A percentile compares a stretch with the other conserved stretches of the same genome.
phyloP scores from a whole-genome alignment of 2,113 vertebrate genomes.

The Amphiprion percula region DNA sequence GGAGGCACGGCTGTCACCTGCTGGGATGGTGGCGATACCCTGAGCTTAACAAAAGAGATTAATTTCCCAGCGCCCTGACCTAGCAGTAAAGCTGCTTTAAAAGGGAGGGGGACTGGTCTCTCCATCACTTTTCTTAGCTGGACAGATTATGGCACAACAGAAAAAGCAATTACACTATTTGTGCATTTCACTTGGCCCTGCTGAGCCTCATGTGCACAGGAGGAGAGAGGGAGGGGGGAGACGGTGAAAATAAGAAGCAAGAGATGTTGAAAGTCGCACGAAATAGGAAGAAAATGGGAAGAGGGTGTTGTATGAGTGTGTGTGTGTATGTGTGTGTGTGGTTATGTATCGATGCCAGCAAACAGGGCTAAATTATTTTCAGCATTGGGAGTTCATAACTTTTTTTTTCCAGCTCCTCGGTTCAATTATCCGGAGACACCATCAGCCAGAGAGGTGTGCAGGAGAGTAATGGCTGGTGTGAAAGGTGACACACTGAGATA shows the following conservation, averaged over 20 bases:
- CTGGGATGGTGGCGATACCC: conserved; percentile 69
- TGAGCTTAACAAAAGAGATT: conserved; percentile 81
- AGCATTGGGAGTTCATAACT: conserved; percentile 62
- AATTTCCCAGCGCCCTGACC: conserved; percentile 77
- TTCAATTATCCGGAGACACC: conserved; percentile 66
- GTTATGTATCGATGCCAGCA: conserved; percentile 46
- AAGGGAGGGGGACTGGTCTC: conserved; percentile 42
- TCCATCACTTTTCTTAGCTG: conserved; percentile 62
- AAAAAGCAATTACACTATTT: conserved; percentile 82
- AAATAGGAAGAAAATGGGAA: conserved; percentile 47
- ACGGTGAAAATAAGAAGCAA: conserved; percentile 53
- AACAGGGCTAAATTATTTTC: conserved; percentile 63
- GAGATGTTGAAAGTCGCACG: conserved; percentile 53
- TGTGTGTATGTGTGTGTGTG: conserved; percentile 3
- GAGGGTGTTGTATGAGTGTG: conserved; percentile 7
- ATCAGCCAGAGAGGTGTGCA: conserved; percentile 58
- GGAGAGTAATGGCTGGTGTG: conserved; percentile 56
- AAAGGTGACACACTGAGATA: conserved; percentile 60
- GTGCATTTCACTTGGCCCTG: conserved; percentile 68
- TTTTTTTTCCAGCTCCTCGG: conserved; percentile 26
- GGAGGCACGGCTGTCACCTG: conserved; percentile 60
- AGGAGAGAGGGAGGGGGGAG: background rate
- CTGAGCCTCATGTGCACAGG: conserved; percentile 48
- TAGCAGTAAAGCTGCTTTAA: conserved; percentile 72
- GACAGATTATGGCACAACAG: conserved; percentile 76